Percentiles rank a stretch among this genome's conserved stretches.
phyloP scores from a whole-genome alignment of 2,888 invertebrate species.

The Prenolepis imparis region DNA sequence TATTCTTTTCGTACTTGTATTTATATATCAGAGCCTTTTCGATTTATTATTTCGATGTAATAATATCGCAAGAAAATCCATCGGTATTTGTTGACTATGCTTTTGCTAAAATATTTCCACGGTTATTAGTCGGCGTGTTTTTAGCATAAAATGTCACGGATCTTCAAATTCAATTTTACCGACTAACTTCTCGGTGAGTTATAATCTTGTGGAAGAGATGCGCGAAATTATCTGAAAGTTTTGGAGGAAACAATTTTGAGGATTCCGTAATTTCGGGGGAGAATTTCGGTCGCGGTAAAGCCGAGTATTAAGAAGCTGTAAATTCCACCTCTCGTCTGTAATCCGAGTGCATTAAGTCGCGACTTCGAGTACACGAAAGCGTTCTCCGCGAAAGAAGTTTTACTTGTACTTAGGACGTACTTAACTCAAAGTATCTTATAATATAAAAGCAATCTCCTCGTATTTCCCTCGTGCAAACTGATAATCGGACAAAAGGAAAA shows the following conservation, averaged over 20 bases:
- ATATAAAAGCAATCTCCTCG: not conserved
- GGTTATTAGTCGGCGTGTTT: not conserved
- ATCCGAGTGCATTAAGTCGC: slow-evolving; percentile 34
- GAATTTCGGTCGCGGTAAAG: not conserved
- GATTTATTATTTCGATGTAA: no score
- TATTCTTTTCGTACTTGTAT: no score
- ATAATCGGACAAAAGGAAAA: not conserved
- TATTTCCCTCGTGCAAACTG: not conserved
- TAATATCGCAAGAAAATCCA: not conserved
- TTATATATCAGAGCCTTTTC: no score
- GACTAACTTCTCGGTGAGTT: not conserved
- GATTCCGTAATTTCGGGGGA: not conserved
- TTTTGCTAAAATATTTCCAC: not conserved
- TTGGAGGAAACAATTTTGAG: slow-evolving; percentile 21
- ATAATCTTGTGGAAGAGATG: not conserved
- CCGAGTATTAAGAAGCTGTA: slow-evolving; percentile 19
- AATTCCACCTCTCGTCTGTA: slow-evolving; percentile 35
- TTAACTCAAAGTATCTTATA: not conserved
- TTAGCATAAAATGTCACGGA: not conserved
- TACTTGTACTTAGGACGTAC: not conserved
- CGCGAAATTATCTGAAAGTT: slow-evolving; percentile 19
- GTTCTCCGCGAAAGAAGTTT: not conserved
- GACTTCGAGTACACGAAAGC: not conserved
- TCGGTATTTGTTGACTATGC: not conserved
- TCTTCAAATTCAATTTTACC: slow-evolving; percentile 11